Percentiles rank a stretch among this genome's conserved stretches.
These are phyloP conservation scores for Colaptes auratus DNA, from an alignment of 2,113 vertebrate genomes.

Conservation along the genomic window DNA sequence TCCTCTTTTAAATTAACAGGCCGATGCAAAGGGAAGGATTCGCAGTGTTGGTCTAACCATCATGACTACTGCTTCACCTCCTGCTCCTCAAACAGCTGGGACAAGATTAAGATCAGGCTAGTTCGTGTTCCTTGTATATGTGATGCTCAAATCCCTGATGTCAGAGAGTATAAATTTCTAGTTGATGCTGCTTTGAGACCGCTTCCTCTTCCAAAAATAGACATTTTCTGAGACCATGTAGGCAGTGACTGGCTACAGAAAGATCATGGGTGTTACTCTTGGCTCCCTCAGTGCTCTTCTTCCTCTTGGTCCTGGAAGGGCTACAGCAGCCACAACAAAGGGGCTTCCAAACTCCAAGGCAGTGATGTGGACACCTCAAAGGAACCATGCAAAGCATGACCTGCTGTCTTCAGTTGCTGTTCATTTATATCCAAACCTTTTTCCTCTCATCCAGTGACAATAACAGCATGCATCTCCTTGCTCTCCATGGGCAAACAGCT, in stretches of 20 bases:
- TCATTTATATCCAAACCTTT: not conserved
- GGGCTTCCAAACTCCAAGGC: not conserved
- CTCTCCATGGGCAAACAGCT: not conserved
- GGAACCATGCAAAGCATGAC: not conserved
- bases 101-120: not conserved
- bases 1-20: not conserved
- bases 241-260: not conserved
- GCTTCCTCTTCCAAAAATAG: not conserved
- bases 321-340: accelerated
- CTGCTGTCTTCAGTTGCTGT: not conserved
- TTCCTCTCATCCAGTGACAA: not conserved
- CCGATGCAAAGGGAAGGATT: not conserved
- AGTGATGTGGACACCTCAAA: not conserved
- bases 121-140: not conserved
- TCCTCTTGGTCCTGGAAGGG: not conserved
- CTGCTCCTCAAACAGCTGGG: not conserved
- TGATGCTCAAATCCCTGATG: not conserved
- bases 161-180: not conserved
- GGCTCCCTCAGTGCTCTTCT: not conserved
- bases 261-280: not conserved
- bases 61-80: not conserved
- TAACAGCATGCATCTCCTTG: not conserved
- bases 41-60: not conserved
- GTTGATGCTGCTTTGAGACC: not conserved
- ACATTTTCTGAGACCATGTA: not conserved